These are phyloP conservation scores for Liasis olivaceus DNA, from an alignment of 2,797 vertebrate genomes.

Conservation along the genomic window DNA sequence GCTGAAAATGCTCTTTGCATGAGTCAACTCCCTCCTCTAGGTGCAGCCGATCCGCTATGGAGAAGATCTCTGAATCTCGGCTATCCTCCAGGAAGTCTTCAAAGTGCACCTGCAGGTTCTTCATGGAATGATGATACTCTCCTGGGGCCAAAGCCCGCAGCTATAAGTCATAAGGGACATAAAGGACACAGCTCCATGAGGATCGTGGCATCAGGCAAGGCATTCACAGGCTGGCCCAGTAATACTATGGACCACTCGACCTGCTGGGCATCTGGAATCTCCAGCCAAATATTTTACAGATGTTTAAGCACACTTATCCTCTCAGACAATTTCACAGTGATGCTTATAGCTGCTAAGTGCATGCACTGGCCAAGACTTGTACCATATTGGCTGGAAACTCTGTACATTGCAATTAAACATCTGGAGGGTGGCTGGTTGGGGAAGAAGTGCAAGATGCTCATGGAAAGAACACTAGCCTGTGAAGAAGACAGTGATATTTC, in stretches of 20 bases:
- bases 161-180: constrained; percentile 65
- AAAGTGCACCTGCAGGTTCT: constrained; percentile 85
- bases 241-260: too few relatives aligned
- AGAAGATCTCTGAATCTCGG: constrained; percentile 88
- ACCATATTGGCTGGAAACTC: not conserved
- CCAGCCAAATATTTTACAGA: not conserved
- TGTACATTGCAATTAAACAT: not conserved
- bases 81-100: constrained; percentile 93
- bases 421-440: not conserved
- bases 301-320: not conserved
- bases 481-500: not conserved
- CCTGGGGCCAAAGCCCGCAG: constrained; percentile 80
- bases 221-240: not conserved
- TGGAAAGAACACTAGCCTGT: not conserved
- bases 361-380: not conserved
- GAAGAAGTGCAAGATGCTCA: not conserved
- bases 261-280: not conserved
- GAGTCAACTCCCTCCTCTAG: constrained; percentile 86
- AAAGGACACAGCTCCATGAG: not conserved
- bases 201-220: not conserved
- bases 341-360: not conserved
- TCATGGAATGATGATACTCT: constrained; percentile 86
- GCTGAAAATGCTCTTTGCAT: constrained; percentile 84
- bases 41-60: constrained; percentile 79
- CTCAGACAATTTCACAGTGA: not conserved